Evolutionary conservation across 1,140 invertebrate species (phyloP).

Genomic region (Campoletis sonorensis): DNA sequence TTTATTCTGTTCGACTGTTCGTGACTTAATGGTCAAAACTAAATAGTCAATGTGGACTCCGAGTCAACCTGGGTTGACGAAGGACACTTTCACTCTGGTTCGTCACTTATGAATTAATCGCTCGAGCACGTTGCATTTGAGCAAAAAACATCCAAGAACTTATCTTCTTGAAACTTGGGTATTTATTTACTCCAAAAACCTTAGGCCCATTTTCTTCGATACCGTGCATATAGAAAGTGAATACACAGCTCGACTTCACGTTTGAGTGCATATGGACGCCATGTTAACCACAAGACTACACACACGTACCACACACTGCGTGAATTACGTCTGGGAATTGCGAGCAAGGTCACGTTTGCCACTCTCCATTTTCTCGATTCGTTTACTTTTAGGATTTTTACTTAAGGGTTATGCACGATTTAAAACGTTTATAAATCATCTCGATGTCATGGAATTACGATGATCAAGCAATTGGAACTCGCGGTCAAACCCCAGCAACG

Average conservation of each 20-base stretch:
- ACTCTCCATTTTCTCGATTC: slow-evolving; percentile 26
- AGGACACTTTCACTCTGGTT: too few relatives aligned
- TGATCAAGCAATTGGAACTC: not conserved
- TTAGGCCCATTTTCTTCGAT: too few relatives aligned
- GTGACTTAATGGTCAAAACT: too few relatives aligned
- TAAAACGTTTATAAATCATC: not conserved
- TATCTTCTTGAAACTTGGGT: too few relatives aligned
- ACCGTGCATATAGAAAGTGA: slow-evolving; percentile 22
- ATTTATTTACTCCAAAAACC: too few relatives aligned
- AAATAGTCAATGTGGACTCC: too few relatives aligned
- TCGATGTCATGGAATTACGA: not conserved
- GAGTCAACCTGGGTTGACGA: too few relatives aligned
- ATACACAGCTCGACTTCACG: not conserved
- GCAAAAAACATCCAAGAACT: too few relatives aligned
- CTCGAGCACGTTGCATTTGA: too few relatives aligned
- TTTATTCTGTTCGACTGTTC: too few relatives aligned
- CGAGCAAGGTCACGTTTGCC: slow-evolving; percentile 60
- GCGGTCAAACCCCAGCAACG: not conserved
- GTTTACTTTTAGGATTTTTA: not conserved
- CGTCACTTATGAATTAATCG: too few relatives aligned
- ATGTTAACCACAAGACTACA: slow-evolving; percentile 2
- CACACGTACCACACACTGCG: slow-evolving; percentile 6
- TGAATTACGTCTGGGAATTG: slow-evolving; percentile 57
- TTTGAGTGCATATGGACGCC: not conserved
- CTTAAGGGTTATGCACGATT: not conserved